Evolutionary conservation across 2,888 invertebrate species (phyloP), one percentile per base, ranked within the genome.

Genomic region (Dysmachus trigonus): DNA sequence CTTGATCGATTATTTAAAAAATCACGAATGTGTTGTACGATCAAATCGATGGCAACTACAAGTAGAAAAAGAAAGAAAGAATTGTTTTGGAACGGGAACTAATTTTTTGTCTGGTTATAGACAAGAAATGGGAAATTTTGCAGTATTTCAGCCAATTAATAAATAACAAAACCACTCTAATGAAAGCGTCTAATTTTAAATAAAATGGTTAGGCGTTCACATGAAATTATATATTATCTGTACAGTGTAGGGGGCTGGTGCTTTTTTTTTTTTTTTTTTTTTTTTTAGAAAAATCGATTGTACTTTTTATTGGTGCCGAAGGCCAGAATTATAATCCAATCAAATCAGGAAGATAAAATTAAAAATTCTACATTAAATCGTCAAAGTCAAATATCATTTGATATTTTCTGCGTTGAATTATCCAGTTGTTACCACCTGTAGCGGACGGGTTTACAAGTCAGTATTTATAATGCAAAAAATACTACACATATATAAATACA

Each of bases 21-120:
- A 91, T 98, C 98, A 89, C 97, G 96, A 91, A 99, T 98, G 92
- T 98, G 98, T 93, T 98, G 98, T 81, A 99, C 98, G 91, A 99
- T 98, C 92, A 99, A 93, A 91, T 98, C 98, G 91, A 99, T 98
- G 88, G 99, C 99, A 92, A 99, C 99, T 98, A 95, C 87, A 96
- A 89, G 87, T 87, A 89, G 27, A 85, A 35, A 30, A 87, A 81
- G 84, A 81, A 76, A 86, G 33, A 81, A 72, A 86, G 79, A 72
- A 76, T n/a, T n/a, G 18, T 83, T 83, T 41, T 41, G 79, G 41
- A 18, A 82, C 31, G 30, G 62, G 30, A 41, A 33, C 30, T 51
- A 51, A n/a, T n/a, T 41, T 77, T 77, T 47, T 85, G 53, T 35
- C 73, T 71, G 41, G 6, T 38, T 72, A 10, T 84, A 22, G 22